These are phyloP conservation scores for Drosophila paramelanica DNA, from an alignment of 2,888 invertebrate genomes.

Conservation along the genomic window DNA sequence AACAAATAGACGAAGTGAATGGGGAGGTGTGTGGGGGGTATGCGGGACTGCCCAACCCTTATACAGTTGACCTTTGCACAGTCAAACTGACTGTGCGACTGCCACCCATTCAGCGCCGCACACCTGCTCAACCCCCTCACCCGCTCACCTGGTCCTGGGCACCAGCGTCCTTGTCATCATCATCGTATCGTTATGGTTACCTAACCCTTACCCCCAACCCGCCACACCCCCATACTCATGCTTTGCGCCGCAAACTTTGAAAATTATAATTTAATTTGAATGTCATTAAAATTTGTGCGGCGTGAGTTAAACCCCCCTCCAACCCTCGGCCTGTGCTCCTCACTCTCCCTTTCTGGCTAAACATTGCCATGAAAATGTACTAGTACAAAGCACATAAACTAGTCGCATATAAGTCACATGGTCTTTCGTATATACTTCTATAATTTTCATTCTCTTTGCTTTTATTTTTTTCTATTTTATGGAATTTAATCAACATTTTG, in stretches of 20 bases:
- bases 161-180: slow-evolving; percentile 66
- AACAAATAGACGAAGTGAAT: slow-evolving; percentile 38
- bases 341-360: slow-evolving; percentile 1
- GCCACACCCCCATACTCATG: not conserved
- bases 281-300: slow-evolving; percentile 75
- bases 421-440: not conserved
- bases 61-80: slow-evolving; percentile 59
- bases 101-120: slow-evolving; percentile 3
- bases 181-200: slow-evolving; percentile 32
- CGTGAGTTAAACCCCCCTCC: slow-evolving; percentile 23
- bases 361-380: slow-evolving; percentile 4
- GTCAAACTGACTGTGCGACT: slow-evolving; percentile 39
- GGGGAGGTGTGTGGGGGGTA: not conserved
- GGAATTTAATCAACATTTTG: slow-evolving; percentile 32
- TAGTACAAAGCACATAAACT: slow-evolving; percentile 17
- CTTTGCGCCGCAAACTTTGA: slow-evolving; percentile 62
- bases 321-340: not conserved
- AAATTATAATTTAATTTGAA: slow-evolving; percentile 79
- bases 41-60: slow-evolving; percentile 55
- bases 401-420: not conserved
- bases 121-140: slow-evolving; percentile 11
- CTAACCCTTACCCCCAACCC: not conserved
- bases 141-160: slow-evolving; percentile 40
- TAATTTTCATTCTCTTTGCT: not conserved
- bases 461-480: slow-evolving; percentile 1